These are phyloP conservation scores for Disparrhopalites patrizii DNA, from an alignment of 2,888 invertebrate genomes.

Conservation along the genomic window DNA sequence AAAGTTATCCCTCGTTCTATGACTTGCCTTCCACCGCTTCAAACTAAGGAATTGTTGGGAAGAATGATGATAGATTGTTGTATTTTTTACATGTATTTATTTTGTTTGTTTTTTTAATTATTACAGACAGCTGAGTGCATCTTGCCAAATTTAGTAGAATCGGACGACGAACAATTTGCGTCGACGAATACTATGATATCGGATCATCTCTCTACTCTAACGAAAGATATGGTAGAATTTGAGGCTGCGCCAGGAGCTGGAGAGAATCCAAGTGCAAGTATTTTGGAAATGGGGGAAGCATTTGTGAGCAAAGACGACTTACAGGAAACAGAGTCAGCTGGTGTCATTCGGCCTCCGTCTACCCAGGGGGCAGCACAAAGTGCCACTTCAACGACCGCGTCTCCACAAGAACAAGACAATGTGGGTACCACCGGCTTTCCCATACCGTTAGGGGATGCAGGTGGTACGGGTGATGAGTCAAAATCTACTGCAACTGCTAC, in stretches of 20 bases:
- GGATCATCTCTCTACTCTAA: slow-evolving; percentile 13
- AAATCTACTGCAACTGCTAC: not conserved
- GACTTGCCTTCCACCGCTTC: no score
- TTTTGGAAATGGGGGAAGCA: slow-evolving; percentile 7
- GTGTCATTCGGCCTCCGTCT: not conserved
- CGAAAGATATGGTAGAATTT: slow-evolving; percentile 21
- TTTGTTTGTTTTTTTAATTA: no score
- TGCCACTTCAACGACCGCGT: not conserved
- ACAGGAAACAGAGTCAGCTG: not conserved
- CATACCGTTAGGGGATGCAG: no score
- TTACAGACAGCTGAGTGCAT: slow-evolving; percentile 12
- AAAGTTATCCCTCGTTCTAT: no score
- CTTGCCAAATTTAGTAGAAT: not conserved
- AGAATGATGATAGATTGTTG: no score
- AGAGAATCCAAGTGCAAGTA: not conserved
- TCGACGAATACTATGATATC: slow-evolving; percentile 10
- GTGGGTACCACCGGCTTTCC: no score
- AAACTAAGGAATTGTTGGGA: no score
- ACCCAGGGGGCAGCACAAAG: not conserved
- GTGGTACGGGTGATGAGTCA: no score
- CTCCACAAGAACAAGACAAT: no score
- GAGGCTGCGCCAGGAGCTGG: slow-evolving; percentile 14
- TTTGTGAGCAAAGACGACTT: not conserved
- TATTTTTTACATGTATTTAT: no score
- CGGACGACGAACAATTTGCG: slow-evolving; percentile 6